Evolutionary conservation across 2,797 vertebrate species (phyloP).

Genomic region (Steatocranus sp.): DNA sequence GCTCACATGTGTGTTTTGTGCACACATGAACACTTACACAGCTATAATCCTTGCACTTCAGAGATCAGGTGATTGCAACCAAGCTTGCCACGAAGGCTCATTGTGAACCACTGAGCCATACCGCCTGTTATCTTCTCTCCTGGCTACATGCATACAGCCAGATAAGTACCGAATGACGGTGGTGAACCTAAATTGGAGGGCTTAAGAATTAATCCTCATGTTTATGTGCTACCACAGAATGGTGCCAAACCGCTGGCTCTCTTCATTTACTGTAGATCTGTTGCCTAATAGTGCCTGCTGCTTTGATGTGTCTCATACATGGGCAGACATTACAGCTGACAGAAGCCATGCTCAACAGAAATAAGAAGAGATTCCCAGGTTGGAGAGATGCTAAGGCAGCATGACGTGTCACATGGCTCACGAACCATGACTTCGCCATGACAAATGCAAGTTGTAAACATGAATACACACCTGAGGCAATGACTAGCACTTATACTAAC

Average conservation of each 20-base stretch:
- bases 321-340: background rate
- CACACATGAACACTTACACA: background rate
- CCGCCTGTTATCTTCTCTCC: slow-evolving; percentile 18
- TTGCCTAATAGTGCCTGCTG: slow-evolving; percentile 35
- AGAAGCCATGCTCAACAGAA: background rate
- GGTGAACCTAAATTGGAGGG: slow-evolving; percentile 41
- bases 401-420: background rate
- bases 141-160: slow-evolving; percentile 4
- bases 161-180: slow-evolving; percentile 44
- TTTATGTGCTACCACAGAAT: slow-evolving; percentile 29
- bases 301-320: background rate
- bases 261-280: slow-evolving; percentile 25
- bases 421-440: background rate
- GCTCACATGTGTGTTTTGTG: background rate
- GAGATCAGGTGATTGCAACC: slow-evolving; percentile 41
- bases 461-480: background rate
- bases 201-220: slow-evolving; percentile 62
- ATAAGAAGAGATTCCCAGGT: background rate
- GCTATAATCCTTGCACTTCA: slow-evolving; percentile 18
- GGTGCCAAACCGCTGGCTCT: slow-evolving; percentile 5
- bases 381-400: background rate
- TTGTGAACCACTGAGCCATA: slow-evolving; percentile 31
- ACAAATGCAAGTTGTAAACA: slow-evolving; percentile 7
- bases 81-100: slow-evolving; percentile 10
- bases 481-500: background rate